Evolutionary conservation across 1,140 invertebrate species (phyloP).

Genomic region (Campoletis sonorensis): DNA sequence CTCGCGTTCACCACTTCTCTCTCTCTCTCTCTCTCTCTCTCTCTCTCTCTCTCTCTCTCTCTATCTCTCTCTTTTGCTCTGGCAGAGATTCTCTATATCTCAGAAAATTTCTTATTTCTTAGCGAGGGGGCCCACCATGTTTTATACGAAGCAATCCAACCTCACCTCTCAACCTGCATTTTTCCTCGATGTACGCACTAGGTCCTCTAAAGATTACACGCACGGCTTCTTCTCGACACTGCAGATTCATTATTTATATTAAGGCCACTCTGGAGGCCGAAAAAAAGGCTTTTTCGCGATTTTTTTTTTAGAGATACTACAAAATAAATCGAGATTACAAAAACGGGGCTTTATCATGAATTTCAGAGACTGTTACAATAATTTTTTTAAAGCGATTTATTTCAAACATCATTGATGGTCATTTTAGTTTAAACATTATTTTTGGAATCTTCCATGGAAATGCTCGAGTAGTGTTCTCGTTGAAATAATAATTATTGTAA

Average conservation of each 20-base stretch:
- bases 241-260: no score
- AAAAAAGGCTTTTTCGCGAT: no score
- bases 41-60: slow-evolving; percentile 48
- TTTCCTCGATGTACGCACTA: not conserved
- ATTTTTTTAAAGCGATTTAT: not conserved
- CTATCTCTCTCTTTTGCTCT: slow-evolving; percentile 45
- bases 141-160: slow-evolving; percentile 7
- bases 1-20: slow-evolving; percentile 56
- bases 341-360: no score
- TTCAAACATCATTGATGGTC: not conserved
- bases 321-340: no score
- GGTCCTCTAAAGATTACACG: not conserved
- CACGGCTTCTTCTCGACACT: not conserved
- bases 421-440: not conserved
- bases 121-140: slow-evolving; percentile 53
- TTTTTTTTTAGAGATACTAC: no score
- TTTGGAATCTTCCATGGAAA: not conserved
- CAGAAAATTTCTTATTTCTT: slow-evolving; percentile 76
- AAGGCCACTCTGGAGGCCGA: no score
- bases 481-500: slow-evolving; percentile 11
- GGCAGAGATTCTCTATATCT: slow-evolving; percentile 47
- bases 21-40: slow-evolving; percentile 52
- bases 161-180: not conserved
- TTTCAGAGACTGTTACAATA: no score
- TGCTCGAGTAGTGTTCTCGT: not conserved